These are phyloP conservation scores for Heliocidaris tuberculata DNA, from an alignment of 35 echinoderm and acorn worm genomes.

Conservation along the genomic window DNA sequence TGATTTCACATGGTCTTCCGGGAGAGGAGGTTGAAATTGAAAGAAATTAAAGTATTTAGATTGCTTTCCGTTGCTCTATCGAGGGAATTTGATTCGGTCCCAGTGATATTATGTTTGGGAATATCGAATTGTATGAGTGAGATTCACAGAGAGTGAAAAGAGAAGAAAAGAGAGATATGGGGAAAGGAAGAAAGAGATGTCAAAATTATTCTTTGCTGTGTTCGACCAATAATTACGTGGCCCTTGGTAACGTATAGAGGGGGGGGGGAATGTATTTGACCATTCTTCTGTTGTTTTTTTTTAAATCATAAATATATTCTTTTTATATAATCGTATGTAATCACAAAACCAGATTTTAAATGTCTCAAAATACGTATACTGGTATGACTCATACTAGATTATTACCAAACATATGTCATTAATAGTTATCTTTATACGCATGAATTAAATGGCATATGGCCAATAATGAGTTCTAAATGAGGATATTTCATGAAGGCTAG, in stretches of 20 bases:
- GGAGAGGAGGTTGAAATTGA: constrained; percentile 1
- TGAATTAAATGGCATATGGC: neutral
- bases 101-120: neutral
- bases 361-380: neutral
- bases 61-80: neutral
- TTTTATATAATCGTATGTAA: no score
- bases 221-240: no score
- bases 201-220: no score
- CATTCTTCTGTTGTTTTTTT: no score
- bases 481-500: neutral
- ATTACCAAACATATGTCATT: neutral
- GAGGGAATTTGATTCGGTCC: neutral
- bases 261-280: no score
- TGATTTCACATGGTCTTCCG: neutral
- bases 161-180: neutral
- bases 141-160: neutral
- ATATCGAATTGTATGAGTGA: neutral
- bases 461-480: neutral
- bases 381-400: neutral
- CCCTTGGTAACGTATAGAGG: no score
- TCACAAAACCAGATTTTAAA: no score
- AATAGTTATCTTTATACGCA: neutral
- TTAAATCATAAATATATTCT: no score
- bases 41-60: neutral
- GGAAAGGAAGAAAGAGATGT: neutral